Percentiles rank a stretch among this genome's conserved stretches.
phyloP scores from a whole-genome alignment of 2,797 vertebrate species.

The Avahi laniger region DNA sequence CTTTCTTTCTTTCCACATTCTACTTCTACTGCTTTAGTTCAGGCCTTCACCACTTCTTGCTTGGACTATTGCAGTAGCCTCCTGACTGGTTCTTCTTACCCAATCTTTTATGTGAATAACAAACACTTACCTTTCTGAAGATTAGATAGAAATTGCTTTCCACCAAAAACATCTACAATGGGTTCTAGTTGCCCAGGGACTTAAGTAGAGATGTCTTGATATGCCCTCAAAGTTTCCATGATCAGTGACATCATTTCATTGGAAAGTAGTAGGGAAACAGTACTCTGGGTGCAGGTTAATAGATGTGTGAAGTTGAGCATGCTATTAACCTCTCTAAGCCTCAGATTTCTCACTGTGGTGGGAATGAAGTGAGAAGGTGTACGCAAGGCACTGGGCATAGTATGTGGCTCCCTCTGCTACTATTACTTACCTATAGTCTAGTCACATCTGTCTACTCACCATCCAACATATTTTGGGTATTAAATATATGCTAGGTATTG shows the following conservation, averaged over 20 bases:
- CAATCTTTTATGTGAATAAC: neutral
- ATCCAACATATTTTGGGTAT: neutral
- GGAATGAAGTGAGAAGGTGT: neutral
- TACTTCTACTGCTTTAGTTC: neutral
- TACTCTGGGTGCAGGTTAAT: neutral
- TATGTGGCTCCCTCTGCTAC: neutral
- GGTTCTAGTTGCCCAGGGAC: neutral
- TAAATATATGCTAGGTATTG: neutral
- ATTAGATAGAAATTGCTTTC: neutral
- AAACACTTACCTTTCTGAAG: neutral
- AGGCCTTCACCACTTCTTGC: neutral
- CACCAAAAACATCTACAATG: neutral
- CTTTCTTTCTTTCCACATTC: neutral
- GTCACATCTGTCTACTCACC: neutral
- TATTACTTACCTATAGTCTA: neutral
- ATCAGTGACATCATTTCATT: neutral
- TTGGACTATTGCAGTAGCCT: neutral
- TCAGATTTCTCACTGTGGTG: neutral
- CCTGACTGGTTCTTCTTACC: neutral
- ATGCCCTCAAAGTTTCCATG: neutral
- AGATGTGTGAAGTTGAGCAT: neutral
- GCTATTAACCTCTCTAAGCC: neutral
- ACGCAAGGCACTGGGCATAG: neutral
- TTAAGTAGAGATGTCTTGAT: neutral
- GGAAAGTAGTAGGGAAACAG: neutral